These are phyloP conservation scores for Planiliza haematocheilus DNA, from an alignment of 2,113 vertebrate genomes.

Conservation along the genomic window DNA sequence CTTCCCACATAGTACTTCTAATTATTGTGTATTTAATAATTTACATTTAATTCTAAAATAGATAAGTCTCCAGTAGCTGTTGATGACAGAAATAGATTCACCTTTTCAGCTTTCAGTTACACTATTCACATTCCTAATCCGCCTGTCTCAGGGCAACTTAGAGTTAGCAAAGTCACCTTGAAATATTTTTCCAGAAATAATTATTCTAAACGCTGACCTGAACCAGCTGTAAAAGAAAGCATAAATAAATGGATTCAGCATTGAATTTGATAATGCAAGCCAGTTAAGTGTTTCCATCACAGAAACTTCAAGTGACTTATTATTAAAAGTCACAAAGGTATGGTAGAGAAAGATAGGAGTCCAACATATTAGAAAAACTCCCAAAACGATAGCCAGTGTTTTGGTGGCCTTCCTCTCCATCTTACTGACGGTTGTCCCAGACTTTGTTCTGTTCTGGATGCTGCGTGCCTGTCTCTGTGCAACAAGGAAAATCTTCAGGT, in stretches of 20 bases:
- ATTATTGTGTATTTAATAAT: no score
- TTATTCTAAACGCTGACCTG: no score
- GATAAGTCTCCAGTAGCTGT: no score
- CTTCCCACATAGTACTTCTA: no score
- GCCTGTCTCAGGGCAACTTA: no score
- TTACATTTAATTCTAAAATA: no score
- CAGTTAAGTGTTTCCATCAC: slow-evolving; percentile 37
- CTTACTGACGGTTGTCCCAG: slow-evolving; percentile 2
- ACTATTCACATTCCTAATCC: no score
- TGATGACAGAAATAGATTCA: no score
- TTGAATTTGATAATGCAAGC: slow-evolving; percentile 41
- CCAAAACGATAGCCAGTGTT: slow-evolving; percentile 37
- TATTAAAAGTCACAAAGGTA: slow-evolving; percentile 1
- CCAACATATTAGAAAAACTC: slow-evolving; percentile 30
- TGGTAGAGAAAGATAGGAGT: slow-evolving; percentile 20
- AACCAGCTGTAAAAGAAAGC: slow-evolving; percentile 48
- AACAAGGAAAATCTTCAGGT: slow-evolving; percentile 27
- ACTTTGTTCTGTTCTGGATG: slow-evolving; percentile 20
- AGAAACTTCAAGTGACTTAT: neutral
- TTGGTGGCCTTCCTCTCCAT: slow-evolving; percentile 42
- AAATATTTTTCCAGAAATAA: no score
- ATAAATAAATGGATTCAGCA: slow-evolving; percentile 55
- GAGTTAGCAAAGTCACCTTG: no score
- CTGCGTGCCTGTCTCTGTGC: slow-evolving; percentile 17
- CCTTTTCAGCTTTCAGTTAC: no score